Base-by-base conservation (phyloP, 1,140 invertebrate species). In the Conopomorpha cramerella region DNA sequence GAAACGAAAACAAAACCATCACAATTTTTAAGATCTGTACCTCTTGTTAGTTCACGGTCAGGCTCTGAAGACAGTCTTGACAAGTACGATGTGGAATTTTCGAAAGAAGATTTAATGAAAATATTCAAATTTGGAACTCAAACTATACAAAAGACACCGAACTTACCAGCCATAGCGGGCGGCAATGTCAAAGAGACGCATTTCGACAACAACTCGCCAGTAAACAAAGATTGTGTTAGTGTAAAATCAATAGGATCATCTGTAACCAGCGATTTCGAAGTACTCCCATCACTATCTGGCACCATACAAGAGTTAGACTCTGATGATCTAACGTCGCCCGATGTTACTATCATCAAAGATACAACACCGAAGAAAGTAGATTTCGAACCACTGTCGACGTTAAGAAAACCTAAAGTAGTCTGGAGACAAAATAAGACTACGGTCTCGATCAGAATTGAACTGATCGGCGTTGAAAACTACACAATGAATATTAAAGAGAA, bases 351-450 rank as follows among this genome's bases (percentile, higher is more conserved):
- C 12, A 29, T n/a, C 8, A 27, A 25, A 15, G 15, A n/a, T 6
- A 42, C 8, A n/a, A 32, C 6, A 11, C 8, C 16, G 41, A 30
- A 25, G n/a, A 28, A 30, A 27, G 15, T 26, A 16, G 11, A 36
- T 16, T n/a, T 17, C 34, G 47, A 49, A 26, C 29, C 48, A 38
- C 15, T 46, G 4, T n/a, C n/a, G n/a, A n/a, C n/a, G n/a, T n/a
- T n/a, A n/a, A 34, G 50, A 13, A 63, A 57, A 30, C 63, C 65
- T 0, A 65, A 64, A 39, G 3, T 72, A 11, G n/a, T 46, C 18
- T 76, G 71, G 71, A 34, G 46, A 1, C 71, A 76, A 42, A 57
- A 49, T 17, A 58, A 55, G 43, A 48, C 25, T 2, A 15, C 34
- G 14, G 51, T 73, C 0, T 34, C 13, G 7, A 38, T 73, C 11